Conservation (phyloP, 2,113 vertebrate genomes). For the Crotalus helleri region DNA sequence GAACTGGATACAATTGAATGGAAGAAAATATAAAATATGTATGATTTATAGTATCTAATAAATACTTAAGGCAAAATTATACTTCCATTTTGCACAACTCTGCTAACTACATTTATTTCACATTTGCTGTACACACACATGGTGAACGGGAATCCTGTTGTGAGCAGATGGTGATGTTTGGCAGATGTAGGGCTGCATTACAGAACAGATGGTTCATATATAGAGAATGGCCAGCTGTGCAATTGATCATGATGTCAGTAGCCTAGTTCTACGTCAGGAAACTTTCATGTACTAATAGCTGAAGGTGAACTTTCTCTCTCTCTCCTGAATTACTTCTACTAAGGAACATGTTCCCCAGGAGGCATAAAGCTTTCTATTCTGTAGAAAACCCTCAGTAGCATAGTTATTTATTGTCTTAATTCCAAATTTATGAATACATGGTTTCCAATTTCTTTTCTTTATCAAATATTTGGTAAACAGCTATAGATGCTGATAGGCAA, state of each 20-base stretch:
- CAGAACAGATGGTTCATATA: background rate
- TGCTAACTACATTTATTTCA: background rate
- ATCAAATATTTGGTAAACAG: background rate
- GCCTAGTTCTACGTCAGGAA: background rate
- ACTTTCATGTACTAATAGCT: background rate
- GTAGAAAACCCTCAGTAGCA: background rate
- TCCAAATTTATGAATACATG: background rate
- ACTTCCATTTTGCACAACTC: background rate
- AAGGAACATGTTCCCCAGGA: background rate
- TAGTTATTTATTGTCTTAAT: background rate
- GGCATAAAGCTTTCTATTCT: background rate
- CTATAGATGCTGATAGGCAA: background rate
- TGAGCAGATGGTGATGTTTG: background rate
- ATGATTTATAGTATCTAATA: background rate
- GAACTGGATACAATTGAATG: background rate
- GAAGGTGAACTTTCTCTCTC: background rate
- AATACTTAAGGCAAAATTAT: background rate
- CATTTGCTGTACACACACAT: background rate
- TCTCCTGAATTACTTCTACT: background rate
- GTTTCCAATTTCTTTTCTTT: background rate
- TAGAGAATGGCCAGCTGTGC: background rate
- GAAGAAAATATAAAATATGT: background rate
- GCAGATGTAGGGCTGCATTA: background rate
- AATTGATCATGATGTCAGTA: background rate
- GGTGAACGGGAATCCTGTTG: background rate